These are phyloP conservation scores for Archilochus colubris DNA, from an alignment of 2,113 vertebrate genomes.

Conservation along the genomic window DNA sequence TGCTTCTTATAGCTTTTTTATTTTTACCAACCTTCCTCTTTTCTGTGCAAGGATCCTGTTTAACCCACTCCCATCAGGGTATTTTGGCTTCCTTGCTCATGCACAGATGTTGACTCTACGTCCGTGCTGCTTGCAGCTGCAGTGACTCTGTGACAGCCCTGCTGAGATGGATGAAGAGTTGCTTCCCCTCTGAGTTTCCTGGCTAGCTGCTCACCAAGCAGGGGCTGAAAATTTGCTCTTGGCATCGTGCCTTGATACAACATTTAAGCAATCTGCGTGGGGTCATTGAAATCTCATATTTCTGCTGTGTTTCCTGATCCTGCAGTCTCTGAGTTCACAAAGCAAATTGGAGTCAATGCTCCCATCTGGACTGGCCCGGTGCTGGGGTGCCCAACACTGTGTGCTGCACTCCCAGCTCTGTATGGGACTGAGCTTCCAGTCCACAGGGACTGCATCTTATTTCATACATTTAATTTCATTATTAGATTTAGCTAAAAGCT, in stretches of 20 bases:
- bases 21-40: neutral
- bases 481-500: neutral
- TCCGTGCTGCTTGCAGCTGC: fast-evolving
- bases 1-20: neutral
- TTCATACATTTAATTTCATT: neutral
- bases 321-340: neutral
- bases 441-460: neutral
- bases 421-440: neutral
- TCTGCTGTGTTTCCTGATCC: neutral
- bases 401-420: neutral
- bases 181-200: slow-evolving; percentile 2
- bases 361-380: neutral
- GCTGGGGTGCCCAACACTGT: neutral
- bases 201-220: neutral
- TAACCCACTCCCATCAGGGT: neutral
- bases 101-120: neutral
- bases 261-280: neutral
- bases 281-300: neutral
- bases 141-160: slow-evolving; percentile 5
- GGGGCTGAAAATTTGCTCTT: neutral
- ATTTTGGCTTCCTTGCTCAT: neutral
- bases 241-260: neutral
- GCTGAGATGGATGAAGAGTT: neutral
- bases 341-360: neutral
- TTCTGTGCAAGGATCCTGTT: neutral